Percentiles rank a stretch among this genome's conserved stretches.
These are phyloP conservation scores for Dexiosoma caninum DNA, from an alignment of 2,888 invertebrate genomes.

Conservation along the genomic window DNA sequence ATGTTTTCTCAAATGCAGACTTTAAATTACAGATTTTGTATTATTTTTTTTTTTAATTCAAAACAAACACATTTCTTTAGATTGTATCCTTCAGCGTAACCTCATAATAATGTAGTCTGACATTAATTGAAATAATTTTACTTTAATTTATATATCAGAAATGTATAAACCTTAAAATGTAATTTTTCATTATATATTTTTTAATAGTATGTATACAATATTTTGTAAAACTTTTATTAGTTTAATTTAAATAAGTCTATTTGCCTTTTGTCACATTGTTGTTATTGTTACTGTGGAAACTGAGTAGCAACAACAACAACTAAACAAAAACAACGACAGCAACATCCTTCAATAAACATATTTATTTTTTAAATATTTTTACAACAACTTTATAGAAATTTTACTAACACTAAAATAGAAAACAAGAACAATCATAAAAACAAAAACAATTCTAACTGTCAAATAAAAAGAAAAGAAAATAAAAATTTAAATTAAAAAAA, in stretches of 20 bases:
- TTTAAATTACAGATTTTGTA: conserved; percentile 29
- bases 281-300: conserved; percentile 28
- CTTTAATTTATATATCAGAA: conserved; percentile 23
- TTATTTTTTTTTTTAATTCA: conserved; percentile 12
- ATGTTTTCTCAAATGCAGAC: not conserved
- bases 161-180: conserved; percentile 8
- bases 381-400: not conserved
- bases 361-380: conserved; percentile 30
- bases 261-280: conserved; percentile 25
- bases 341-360: not conserved
- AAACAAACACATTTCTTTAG: no score
- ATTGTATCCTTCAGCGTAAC: not conserved
- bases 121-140: conserved; percentile 65
- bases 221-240: conserved; percentile 1
- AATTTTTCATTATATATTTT: conserved; percentile 3
- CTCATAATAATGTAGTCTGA: conserved; percentile 67
- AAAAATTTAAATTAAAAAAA: no score
- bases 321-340: not conserved
- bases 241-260: conserved; percentile 17
- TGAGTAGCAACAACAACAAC: no score
- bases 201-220: not conserved
- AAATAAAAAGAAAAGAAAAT: not conserved
- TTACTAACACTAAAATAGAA: not conserved
- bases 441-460: not conserved
- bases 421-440: not conserved